Conservation (phyloP, 2,797 vertebrate genomes). For the Intellagama lesueurii region DNA sequence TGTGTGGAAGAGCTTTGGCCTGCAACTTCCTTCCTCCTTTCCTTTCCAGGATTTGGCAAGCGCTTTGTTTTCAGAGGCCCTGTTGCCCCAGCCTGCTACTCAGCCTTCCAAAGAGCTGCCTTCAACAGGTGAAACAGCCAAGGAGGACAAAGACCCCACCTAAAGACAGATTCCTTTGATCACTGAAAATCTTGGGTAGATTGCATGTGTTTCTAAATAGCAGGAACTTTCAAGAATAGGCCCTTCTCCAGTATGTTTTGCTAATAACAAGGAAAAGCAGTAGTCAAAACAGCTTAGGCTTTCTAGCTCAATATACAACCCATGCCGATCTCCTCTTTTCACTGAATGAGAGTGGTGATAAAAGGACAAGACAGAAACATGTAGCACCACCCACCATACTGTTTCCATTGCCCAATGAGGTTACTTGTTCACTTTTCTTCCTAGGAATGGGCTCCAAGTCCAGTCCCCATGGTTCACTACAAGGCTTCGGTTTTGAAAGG, state of each 20-base stretch:
- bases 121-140: conserved; percentile 55
- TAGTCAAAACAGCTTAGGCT: background rate
- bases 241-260: background rate
- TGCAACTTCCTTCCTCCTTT: background rate
- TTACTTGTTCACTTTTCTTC: background rate
- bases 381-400: background rate
- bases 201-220: background rate
- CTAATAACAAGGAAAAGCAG: background rate
- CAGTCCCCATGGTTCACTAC: conserved; percentile 81
- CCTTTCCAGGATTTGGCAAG: conserved; percentile 82
- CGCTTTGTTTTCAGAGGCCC: conserved; percentile 85
- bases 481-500: conserved; percentile 91
- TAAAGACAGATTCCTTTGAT: background rate
- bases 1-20: background rate
- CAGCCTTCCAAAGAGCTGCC: conserved; percentile 57
- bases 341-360: background rate
- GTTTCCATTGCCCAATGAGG: background rate
- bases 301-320: background rate
- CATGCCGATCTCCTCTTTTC: background rate
- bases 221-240: background rate
- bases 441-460: conserved; percentile 92
- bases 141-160: background rate
- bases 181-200: background rate
- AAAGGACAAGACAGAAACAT: background rate
- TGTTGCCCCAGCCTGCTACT: conserved; percentile 60